Evolutionary conservation across 2,888 invertebrate genomes (phyloP).

Genomic region (Andrena flavipes): DNA sequence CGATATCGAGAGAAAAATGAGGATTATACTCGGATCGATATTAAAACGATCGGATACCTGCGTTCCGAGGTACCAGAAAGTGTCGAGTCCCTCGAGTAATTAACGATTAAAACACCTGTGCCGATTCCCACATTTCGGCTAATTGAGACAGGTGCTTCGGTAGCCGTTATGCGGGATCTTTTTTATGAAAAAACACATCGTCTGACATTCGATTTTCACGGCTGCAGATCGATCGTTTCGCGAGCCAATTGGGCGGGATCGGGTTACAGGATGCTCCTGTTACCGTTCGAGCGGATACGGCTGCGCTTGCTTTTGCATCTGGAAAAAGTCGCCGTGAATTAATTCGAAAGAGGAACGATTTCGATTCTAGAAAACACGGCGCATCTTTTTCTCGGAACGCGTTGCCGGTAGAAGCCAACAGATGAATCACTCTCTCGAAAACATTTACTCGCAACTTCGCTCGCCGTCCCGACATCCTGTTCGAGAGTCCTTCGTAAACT

Average conservation of each 20-base stretch:
- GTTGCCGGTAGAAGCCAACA: conserved; percentile 1
- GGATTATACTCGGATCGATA: too few species aligned
- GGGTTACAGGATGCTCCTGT: not conserved
- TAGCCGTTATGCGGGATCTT: not conserved
- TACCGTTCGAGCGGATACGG: too few species aligned
- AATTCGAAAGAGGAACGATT: not conserved
- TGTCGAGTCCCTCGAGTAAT: not conserved
- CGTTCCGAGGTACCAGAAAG: too few species aligned
- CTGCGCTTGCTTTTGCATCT: too few species aligned
- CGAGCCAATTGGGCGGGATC: not conserved
- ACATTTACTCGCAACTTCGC: not conserved
- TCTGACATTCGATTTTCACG: not conserved
- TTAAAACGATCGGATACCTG: too few species aligned
- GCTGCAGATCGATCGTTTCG: not conserved
- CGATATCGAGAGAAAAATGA: too few species aligned
- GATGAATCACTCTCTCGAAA: conserved; percentile 6
- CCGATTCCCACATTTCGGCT: not conserved
- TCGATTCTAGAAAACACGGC: not conserved
- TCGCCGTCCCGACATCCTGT: not conserved
- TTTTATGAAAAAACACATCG: not conserved
- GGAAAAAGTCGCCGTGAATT: not conserved
- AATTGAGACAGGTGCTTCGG: not conserved
- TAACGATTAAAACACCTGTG: not conserved
- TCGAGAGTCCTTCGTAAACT: not conserved
- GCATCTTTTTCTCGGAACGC: not conserved